phyloP scores from a whole-genome alignment of 2,113 vertebrate species.

The Himantopus leucocephalus region DNA sequence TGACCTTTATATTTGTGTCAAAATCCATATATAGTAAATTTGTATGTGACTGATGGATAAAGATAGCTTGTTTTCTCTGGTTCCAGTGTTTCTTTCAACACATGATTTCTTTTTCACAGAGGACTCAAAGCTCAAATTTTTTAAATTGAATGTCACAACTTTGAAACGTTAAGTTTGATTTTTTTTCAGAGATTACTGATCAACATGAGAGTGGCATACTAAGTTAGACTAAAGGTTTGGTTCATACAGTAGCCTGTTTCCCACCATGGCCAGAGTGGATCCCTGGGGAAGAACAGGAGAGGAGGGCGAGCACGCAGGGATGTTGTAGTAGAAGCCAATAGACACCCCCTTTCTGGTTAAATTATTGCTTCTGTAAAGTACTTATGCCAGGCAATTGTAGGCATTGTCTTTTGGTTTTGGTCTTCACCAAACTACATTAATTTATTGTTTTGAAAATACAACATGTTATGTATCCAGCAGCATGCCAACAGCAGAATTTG shows the following conservation, averaged over 20 bases:
- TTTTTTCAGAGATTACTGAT: background rate
- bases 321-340: background rate
- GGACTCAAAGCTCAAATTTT: background rate
- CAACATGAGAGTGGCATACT: background rate
- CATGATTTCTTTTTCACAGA: background rate
- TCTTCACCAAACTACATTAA: background rate
- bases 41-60: background rate
- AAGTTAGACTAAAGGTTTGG: background rate
- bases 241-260: background rate
- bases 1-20: background rate
- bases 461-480: background rate
- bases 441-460: background rate
- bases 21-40: background rate
- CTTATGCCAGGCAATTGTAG: background rate
- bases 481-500: background rate
- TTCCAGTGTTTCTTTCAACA: background rate
- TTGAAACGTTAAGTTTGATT: background rate
- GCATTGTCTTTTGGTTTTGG: background rate
- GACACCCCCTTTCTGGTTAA: background rate
- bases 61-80: background rate
- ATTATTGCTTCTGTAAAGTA: background rate
- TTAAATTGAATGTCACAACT: background rate
- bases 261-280: background rate
- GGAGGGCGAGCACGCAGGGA: accelerated
- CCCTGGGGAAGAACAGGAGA: background rate